Percentiles rank a stretch among this genome's conserved stretches.
Evolutionary conservation across 2,888 invertebrate species (phyloP).

Genomic region (Creontiades dilutus): DNA sequence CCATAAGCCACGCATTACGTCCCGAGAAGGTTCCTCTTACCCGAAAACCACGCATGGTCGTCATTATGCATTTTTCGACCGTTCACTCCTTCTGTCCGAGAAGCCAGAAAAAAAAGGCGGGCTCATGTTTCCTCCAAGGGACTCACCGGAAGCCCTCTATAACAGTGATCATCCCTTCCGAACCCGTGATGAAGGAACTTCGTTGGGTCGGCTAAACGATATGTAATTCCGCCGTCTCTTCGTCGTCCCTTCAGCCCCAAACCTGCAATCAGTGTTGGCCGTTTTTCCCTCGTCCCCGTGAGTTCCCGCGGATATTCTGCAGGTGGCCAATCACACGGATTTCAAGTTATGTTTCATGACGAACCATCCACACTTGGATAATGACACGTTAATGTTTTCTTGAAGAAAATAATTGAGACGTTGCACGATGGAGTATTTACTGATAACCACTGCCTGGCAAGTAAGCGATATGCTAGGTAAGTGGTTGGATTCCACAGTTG

Average conservation of each 20-base stretch:
- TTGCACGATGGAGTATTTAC: not conserved
- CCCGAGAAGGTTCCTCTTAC: not conserved
- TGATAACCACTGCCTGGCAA: not conserved
- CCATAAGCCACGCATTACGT: no score
- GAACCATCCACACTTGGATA: constrained; percentile 12
- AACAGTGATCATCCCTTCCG: constrained; percentile 27
- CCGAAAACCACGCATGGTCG: not conserved
- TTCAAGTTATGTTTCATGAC: constrained; percentile 21
- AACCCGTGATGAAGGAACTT: constrained; percentile 20
- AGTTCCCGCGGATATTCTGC: constrained; percentile 30
- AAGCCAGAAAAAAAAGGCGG: not conserved
- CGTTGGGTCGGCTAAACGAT: constrained; percentile 21
- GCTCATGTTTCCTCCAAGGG: not conserved
- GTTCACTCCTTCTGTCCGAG: not conserved
- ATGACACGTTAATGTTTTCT: constrained; percentile 5
- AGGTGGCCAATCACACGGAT: constrained; percentile 23
- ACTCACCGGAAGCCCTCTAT: constrained; percentile 25
- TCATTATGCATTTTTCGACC: constrained; percentile 38
- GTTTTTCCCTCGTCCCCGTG: constrained; percentile 7
- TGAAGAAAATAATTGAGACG: constrained; percentile 19
- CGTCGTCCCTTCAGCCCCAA: not conserved
- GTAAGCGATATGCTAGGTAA: not conserved
- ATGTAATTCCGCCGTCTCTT: constrained; percentile 35
- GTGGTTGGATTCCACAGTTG: not conserved
- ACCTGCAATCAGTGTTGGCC: constrained; percentile 30